Evolutionary conservation across 2,113 vertebrate species (phyloP).

Genomic region (Vidua chalybeata): DNA sequence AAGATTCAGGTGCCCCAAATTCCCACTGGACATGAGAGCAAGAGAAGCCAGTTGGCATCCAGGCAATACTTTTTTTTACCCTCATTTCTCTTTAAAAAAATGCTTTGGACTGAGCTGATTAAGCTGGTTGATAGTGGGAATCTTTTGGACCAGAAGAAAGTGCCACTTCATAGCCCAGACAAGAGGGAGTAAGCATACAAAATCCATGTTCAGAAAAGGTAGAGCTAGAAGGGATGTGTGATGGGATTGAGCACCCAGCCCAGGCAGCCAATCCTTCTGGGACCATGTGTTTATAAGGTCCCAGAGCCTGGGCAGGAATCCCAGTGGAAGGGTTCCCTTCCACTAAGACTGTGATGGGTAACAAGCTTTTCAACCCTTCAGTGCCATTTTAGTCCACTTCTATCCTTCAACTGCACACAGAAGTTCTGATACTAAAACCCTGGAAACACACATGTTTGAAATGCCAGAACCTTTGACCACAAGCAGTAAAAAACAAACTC

Average conservation of each 20-base stretch:
- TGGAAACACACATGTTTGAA: neutral
- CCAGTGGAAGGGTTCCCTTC: neutral
- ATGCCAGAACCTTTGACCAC: neutral
- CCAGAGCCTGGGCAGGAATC: neutral
- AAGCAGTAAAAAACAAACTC: neutral
- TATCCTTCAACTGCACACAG: neutral
- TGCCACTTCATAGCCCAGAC: rapidly evolving
- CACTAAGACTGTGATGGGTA: neutral
- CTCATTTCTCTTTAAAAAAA: neutral
- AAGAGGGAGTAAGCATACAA: neutral
- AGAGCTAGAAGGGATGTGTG: neutral
- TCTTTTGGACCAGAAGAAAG: neutral
- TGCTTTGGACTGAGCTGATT: neutral
- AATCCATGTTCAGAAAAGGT: neutral
- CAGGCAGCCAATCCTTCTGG: neutral
- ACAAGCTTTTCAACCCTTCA: neutral
- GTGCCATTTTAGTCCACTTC: neutral
- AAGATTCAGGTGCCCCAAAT: neutral
- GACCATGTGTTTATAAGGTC: rapidly evolving
- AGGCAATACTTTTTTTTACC: neutral
- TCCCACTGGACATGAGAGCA: neutral
- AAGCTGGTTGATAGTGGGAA: neutral
- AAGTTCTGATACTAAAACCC: neutral
- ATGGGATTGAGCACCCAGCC: neutral
- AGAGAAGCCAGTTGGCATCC: neutral